Conservation (phyloP, 2,113 vertebrate genomes). For the Rhea pennata region DNA sequence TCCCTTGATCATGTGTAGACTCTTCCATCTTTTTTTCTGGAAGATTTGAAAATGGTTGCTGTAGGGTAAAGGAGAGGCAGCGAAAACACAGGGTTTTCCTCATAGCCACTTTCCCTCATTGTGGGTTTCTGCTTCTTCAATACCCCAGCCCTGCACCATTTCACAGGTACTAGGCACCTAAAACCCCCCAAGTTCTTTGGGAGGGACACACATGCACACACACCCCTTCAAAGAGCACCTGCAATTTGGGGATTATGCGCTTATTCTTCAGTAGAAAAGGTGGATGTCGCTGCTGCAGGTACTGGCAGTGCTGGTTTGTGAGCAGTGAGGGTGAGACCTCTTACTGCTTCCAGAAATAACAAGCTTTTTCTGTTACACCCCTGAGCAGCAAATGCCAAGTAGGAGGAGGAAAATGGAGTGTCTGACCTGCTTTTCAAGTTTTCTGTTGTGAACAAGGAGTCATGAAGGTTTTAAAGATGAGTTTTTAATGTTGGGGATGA, state of each 20-base stretch:
- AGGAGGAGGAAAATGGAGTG: neutral
- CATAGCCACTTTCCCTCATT: neutral
- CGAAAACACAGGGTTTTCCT: neutral
- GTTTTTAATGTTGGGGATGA: neutral
- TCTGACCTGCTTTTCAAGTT: neutral
- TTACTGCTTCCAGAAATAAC: neutral
- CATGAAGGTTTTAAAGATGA: neutral
- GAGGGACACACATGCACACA: too few relatives aligned
- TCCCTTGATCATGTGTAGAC: neutral
- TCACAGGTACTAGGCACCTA: neutral
- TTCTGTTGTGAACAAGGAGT: neutral
- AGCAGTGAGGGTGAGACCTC: neutral
- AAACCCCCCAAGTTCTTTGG: neutral
- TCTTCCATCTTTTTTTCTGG: neutral
- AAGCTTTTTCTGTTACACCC: neutral
- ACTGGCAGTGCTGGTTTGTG: neutral
- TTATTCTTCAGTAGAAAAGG: neutral
- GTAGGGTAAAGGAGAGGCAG: neutral
- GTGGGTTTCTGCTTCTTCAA: neutral
- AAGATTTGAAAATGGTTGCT: neutral
- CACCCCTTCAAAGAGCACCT: neutral
- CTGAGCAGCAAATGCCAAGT: neutral
- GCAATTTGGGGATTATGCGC: neutral
- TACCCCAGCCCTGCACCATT: neutral
- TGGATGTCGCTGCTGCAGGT: neutral